Evolutionary conservation across 1,140 invertebrate species (phyloP).

Genomic region (Colletes latitarsis): DNA sequence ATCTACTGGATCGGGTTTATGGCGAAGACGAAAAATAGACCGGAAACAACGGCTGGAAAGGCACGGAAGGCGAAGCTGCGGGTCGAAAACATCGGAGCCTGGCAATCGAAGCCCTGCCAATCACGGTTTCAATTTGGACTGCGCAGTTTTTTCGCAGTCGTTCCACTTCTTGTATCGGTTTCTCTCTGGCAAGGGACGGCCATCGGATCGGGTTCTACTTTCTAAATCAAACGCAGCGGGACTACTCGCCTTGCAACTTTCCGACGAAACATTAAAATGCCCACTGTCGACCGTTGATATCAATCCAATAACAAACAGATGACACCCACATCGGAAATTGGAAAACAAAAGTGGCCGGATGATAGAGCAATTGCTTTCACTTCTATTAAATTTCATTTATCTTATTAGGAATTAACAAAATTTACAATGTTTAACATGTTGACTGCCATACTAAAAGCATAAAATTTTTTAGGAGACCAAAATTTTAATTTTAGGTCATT

Average conservation of each 20-base stretch:
- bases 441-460: no score
- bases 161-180: slow-evolving; percentile 59
- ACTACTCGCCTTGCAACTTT: slow-evolving; percentile 22
- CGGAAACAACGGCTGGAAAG: neutral
- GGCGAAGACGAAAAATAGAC: slow-evolving; percentile 24
- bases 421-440: no score
- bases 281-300: neutral
- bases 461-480: no score
- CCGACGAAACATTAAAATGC: slow-evolving; percentile 12
- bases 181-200: slow-evolving; percentile 46
- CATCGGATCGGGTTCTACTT: slow-evolving; percentile 60
- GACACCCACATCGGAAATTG: no score
- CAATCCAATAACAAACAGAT: no score
- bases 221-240: slow-evolving; percentile 48
- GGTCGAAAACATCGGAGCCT: neutral
- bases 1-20: slow-evolving; percentile 17
- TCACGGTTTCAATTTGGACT: slow-evolving; percentile 35
- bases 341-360: no score
- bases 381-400: no score
- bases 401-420: no score
- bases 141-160: slow-evolving; percentile 29
- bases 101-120: slow-evolving; percentile 13
- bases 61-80: neutral
- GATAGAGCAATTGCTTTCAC: no score
- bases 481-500: no score